Evolutionary conservation across 1,140 invertebrate genomes (phyloP), one percentile per base, ranked within the genome.

Genomic region (Lineus longissimus): DNA sequence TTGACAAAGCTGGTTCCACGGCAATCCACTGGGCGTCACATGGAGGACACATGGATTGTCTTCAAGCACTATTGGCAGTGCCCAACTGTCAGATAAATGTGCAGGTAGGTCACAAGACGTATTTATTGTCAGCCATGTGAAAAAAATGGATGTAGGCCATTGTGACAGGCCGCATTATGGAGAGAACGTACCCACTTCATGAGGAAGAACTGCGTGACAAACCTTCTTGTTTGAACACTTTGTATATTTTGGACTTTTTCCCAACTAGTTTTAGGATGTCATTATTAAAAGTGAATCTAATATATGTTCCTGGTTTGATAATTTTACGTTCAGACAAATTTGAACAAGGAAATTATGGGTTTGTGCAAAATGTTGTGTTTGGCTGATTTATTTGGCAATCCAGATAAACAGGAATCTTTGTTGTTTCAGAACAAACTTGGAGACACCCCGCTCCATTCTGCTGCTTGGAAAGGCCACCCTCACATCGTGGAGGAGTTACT

Each of bases 21-120:
- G 84, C 89, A 25, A 73, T 90, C 15, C 88, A 90, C 74, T 90
- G 88, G 87, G 88, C 87, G 43, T 81, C 86, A 31, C 85, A 87
- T 74, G 85, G 85, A 36, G 86, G 86, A 22, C 85, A 87, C 69
- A 61, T 74, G 15, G 70, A 76, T 1, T 78, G 82, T 62, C 55
- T 84, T 9, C 55, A 80, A 54, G 47, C 60, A 1, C 67, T 85
- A 43, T 69, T 85, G 7, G 55, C 55, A 41, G 63, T 72, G 7
- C 67, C 68, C 1, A 82, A 82, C 55, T 76, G 81, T 72, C 61
- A 78, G 60, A 69, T 84, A 29, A 79, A 81, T 68, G 77, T 81
- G 11, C 82, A 84, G 78, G 83, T 83, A 66, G 19, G 40, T 36
- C 41, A 19, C n/a, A n/a, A 71, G 75, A 59, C 65, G 81, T 4